Percentiles rank a stretch among this genome's conserved stretches.
phyloP scores from a whole-genome alignment of 30 jellyfish, hydroid and myxozoan genomes.

The Phacellophora camtschatica region DNA sequence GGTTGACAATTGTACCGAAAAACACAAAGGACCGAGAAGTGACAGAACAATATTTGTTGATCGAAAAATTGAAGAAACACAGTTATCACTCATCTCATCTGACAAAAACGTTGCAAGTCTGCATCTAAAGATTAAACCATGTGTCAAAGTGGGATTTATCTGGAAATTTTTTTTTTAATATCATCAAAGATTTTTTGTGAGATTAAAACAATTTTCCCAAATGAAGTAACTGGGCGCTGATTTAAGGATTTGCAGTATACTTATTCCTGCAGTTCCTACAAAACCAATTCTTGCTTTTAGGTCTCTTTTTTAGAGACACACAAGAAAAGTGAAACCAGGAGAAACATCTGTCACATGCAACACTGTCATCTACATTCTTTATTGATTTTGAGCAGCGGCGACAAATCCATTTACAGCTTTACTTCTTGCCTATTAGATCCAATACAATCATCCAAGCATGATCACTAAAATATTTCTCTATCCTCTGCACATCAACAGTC shows the following conservation, averaged over 20 bases:
- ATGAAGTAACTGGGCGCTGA: not conserved
- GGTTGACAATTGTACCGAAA: too few species aligned
- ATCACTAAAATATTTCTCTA: not conserved
- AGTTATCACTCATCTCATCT: too few species aligned
- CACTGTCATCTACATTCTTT: not conserved
- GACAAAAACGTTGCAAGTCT: too few species aligned
- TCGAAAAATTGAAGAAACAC: too few species aligned
- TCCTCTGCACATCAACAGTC: not conserved
- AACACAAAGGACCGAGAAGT: too few species aligned
- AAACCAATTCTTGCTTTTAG: not conserved
- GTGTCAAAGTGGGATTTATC: too few species aligned
- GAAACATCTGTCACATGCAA: not conserved
- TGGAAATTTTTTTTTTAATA: too few species aligned
- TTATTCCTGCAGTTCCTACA: not conserved
- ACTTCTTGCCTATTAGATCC: not conserved
- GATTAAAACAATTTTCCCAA: not conserved
- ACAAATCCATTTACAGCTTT: slow-evolving; percentile 2
- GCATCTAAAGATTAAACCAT: too few species aligned
- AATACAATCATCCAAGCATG: slow-evolving; percentile 3
- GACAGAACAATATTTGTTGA: too few species aligned
- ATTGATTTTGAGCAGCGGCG: not conserved
- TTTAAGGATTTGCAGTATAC: not conserved
- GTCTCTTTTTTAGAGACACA: not conserved
- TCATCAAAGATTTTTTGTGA: too few species aligned
- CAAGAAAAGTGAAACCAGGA: not conserved